These are phyloP conservation scores for Heteractis magnifica DNA, from an alignment of 92 coral and sea anemone species.

Conservation along the genomic window DNA sequence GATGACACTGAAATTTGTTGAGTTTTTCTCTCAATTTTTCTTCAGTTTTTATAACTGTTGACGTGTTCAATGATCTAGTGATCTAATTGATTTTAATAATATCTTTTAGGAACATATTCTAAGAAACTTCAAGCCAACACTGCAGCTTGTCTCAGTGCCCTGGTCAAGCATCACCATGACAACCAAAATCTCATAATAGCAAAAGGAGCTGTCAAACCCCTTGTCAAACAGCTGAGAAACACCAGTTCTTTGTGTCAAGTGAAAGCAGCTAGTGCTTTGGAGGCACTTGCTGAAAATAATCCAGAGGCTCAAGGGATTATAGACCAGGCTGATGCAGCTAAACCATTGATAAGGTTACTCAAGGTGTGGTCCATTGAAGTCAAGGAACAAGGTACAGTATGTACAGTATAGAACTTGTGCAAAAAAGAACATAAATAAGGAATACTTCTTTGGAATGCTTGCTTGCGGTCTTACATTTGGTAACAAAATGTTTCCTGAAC, in stretches of 20 bases:
- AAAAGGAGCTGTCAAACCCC: constrained; percentile 83
- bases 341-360: constrained; percentile 83
- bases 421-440: no score
- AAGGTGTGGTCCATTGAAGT: constrained; percentile 97
- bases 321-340: constrained; percentile 90
- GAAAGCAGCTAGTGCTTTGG: constrained; percentile 96
- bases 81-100: no score
- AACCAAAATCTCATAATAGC: constrained; percentile 87
- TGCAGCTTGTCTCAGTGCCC: constrained; percentile 88
- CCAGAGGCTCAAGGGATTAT: constrained; percentile 86
- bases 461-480: no score
- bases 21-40: neutral
- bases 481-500: no score
- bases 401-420: no score
- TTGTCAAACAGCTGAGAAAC: constrained; percentile 75
- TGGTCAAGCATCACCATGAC: constrained; percentile 70
- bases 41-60: no score
- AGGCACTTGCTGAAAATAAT: constrained; percentile 79
- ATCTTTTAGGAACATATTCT: constrained; percentile 72
- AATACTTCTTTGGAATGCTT: no score
- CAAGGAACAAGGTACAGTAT: constrained; percentile 79
- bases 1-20: neutral
- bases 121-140: constrained; percentile 95
- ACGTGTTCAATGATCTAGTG: no score
- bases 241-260: constrained; percentile 90